phyloP scores from a whole-genome alignment of 2,797 vertebrate species.

The Coilia nasus region DNA sequence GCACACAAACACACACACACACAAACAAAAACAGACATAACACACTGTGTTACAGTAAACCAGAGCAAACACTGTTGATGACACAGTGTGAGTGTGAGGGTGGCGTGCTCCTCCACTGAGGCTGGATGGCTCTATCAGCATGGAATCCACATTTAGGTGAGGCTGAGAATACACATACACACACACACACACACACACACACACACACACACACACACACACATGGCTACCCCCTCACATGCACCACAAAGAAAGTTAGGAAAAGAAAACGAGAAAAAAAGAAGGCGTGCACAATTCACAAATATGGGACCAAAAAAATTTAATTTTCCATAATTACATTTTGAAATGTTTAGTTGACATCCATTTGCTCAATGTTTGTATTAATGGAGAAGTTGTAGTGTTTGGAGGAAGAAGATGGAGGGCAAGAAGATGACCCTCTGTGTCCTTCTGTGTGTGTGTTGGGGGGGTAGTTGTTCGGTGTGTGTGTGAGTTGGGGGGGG shows the following conservation, averaged over 20 bases:
- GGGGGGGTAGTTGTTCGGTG: too few species aligned
- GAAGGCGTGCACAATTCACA: not conserved
- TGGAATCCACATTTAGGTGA: slow-evolving; percentile 4
- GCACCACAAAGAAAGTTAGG: not conserved
- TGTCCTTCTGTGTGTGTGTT: not conserved
- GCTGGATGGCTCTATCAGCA: not conserved
- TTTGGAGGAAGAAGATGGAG: not conserved
- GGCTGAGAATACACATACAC: not conserved
- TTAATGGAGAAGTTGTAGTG: not conserved
- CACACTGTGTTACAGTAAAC: too few species aligned
- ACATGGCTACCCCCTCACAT: not conserved
- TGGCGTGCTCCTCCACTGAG: not conserved
- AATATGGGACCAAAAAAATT: not conserved
- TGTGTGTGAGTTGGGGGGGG: too few species aligned
- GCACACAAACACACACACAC: not conserved
- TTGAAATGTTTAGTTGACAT: slow-evolving; percentile 51
- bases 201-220: too few species aligned
- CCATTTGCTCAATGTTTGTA: not conserved
- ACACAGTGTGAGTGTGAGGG: not conserved
- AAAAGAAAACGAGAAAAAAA: not conserved
- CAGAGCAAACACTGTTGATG: not conserved
- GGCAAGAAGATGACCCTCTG: not conserved
- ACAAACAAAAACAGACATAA: not conserved
- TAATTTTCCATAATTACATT: slow-evolving; percentile 18
- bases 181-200: too few species aligned